These are phyloP conservation scores for Phyllopteryx taeniolatus DNA, from an alignment of 2,113 vertebrate genomes.

Conservation along the genomic window DNA sequence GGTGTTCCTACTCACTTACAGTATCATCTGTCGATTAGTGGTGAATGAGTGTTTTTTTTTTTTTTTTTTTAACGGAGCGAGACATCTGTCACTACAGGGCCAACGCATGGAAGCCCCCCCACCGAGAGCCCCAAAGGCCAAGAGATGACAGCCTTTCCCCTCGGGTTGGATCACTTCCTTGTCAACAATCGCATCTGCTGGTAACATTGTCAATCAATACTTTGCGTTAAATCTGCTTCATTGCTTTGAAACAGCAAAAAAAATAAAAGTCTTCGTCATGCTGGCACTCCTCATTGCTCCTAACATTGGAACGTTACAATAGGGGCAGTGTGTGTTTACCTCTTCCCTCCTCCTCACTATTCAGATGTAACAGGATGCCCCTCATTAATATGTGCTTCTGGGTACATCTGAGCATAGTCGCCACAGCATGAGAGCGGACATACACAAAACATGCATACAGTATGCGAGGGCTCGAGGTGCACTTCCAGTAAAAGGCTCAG, in stretches of 20 bases:
- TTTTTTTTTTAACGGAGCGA: background rate
- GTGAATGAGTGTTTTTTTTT: slow-evolving; percentile 10
- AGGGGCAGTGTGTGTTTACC: slow-evolving; percentile 31
- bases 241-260: background rate
- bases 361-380: slow-evolving; percentile 38
- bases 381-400: slow-evolving; percentile 38
- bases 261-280: background rate
- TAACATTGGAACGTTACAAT: slow-evolving; percentile 31
- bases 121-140: slow-evolving; percentile 5
- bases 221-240: background rate
- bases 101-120: slow-evolving; percentile 29
- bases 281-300: slow-evolving; percentile 5
- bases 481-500: background rate
- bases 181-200: slow-evolving; percentile 1
- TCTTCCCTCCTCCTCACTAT: slow-evolving; percentile 4
- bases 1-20: slow-evolving; percentile 12
- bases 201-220: background rate
- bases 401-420: slow-evolving; percentile 36
- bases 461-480: background rate
- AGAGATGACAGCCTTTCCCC: slow-evolving; percentile 25
- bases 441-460: background rate
- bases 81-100: slow-evolving; percentile 48
- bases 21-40: slow-evolving; percentile 33
- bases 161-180: slow-evolving; percentile 15
- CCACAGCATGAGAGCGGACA: background rate